These are phyloP conservation scores for Strigamia maritima DNA, from an alignment of 2,888 invertebrate species.

Conservation along the genomic window DNA sequence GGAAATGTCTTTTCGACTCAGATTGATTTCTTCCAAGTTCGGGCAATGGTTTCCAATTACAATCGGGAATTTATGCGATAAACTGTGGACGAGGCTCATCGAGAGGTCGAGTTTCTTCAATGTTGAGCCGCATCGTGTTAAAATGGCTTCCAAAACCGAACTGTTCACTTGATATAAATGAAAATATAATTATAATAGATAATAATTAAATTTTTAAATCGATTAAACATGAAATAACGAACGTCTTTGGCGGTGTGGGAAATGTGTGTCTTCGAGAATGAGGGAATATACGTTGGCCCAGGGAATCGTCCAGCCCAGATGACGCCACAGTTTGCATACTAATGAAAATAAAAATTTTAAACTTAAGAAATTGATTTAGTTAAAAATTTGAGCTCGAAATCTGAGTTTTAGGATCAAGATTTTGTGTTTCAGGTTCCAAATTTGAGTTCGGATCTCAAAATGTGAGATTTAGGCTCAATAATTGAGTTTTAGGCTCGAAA, in stretches of 20 bases:
- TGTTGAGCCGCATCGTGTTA: neutral
- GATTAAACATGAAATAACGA: neutral
- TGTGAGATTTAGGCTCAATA: too few species aligned
- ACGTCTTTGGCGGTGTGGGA: neutral
- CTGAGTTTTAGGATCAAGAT: too few species aligned
- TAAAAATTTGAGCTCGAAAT: too few species aligned
- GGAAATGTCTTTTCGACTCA: neutral
- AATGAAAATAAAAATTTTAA: too few species aligned
- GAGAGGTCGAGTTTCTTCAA: neutral
- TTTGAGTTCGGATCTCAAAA: too few species aligned
- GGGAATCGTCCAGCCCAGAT: neutral
- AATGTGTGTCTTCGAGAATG: neutral
- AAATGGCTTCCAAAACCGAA: neutral
- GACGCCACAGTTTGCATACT: neutral
- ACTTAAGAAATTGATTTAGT: too few species aligned
- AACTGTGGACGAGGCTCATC: neutral
- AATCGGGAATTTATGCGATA: neutral
- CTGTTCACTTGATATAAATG: neutral
- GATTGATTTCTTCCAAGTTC: neutral
- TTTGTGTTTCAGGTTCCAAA: too few species aligned
- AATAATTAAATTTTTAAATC: neutral
- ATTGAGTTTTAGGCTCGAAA: too few species aligned
- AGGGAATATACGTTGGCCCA: neutral
- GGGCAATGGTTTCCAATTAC: neutral
- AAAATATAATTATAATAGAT: neutral